phyloP scores from a whole-genome alignment of 2,888 invertebrate species.

The Kuschelorhynchus macadamiae region DNA sequence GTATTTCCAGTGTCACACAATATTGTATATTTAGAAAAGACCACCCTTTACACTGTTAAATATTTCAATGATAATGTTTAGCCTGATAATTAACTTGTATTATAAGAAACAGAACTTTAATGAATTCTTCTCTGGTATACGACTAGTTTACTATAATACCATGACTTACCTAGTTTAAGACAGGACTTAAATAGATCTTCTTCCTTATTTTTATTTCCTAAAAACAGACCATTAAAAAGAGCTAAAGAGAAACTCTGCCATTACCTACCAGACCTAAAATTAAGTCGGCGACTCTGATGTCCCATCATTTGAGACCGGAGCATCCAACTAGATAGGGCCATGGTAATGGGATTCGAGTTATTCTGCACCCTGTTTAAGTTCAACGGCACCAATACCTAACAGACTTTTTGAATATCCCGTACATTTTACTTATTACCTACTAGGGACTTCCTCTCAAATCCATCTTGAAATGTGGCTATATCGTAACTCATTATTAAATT shows the following conservation, averaged over 20 bases:
- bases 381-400: slow-evolving; percentile 23
- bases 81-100: too few species aligned
- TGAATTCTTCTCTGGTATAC: too few species aligned
- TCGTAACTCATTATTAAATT: too few species aligned
- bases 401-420: too few species aligned
- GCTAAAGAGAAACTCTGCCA: not conserved
- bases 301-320: slow-evolving; percentile 66
- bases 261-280: slow-evolving; percentile 66
- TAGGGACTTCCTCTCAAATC: too few species aligned
- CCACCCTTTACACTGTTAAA: too few species aligned
- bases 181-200: slow-evolving; percentile 68
- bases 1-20: too few species aligned
- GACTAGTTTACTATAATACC: slow-evolving; percentile 20
- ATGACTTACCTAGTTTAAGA: slow-evolving; percentile 55
- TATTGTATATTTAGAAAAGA: too few species aligned
- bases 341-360: slow-evolving; percentile 51
- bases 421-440: too few species aligned
- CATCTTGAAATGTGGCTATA: too few species aligned
- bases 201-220: slow-evolving; percentile 68
- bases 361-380: slow-evolving; percentile 37
- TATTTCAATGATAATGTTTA: too few species aligned
- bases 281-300: slow-evolving; percentile 60
- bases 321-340: slow-evolving; percentile 73
- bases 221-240: slow-evolving; percentile 55
- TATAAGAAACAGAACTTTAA: not conserved